Conservation (phyloP, 92 coral and sea anemone species). For the Phenganax marumi region DNA sequence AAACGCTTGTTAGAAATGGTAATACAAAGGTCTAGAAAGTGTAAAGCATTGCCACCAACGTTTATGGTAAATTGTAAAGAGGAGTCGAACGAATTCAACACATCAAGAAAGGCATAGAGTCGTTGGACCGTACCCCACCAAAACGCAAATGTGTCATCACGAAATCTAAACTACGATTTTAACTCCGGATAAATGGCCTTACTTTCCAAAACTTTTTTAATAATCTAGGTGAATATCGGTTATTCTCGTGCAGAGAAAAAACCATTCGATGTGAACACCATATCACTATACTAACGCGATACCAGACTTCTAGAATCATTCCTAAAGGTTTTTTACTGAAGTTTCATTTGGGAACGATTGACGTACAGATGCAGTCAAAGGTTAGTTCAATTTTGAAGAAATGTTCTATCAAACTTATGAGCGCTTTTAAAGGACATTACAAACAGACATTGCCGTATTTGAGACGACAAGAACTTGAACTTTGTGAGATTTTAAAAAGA, state of each 20-base stretch:
- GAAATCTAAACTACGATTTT: background rate
- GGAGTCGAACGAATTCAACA: background rate
- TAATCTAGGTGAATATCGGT: no score
- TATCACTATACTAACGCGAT: background rate
- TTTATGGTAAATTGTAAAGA: constrained; percentile 8
- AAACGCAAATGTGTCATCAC: constrained; percentile 3
- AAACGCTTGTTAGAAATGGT: background rate
- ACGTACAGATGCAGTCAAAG: background rate
- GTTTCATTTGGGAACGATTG: constrained; percentile 12
- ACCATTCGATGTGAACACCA: constrained; percentile 9
- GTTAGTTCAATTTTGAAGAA: background rate
- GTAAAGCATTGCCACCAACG: background rate
- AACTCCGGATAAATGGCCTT: background rate
- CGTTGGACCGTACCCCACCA: background rate
- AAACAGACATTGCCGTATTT: background rate
- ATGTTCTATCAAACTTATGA: background rate
- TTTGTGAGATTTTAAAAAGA: background rate
- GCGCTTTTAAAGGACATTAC: background rate
- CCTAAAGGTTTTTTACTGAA: constrained; percentile 11
- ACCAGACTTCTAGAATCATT: background rate
- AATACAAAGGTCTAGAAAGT: background rate
- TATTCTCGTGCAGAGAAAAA: background rate
- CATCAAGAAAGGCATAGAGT: background rate
- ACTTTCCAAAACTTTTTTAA: background rate
- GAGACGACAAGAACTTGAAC: background rate